phyloP scores from a whole-genome alignment of 2,888 invertebrate species.

The Neoaliturus tenellus region DNA sequence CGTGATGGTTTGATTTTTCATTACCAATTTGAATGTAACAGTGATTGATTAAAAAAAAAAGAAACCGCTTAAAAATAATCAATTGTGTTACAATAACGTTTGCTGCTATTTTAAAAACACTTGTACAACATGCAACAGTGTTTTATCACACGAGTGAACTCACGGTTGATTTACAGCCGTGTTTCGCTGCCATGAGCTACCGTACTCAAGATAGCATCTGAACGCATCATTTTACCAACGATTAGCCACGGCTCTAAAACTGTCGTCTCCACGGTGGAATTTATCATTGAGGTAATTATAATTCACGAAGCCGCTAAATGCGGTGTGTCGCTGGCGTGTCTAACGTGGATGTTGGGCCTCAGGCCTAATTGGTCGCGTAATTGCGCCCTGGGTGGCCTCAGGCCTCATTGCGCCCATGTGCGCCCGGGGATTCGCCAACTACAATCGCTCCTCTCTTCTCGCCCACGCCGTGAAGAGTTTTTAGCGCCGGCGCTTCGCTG shows the following conservation, averaged over 20 bases:
- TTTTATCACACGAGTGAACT: too few relatives aligned
- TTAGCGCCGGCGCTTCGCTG: background rate
- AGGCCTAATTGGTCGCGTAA: conserved; percentile 31
- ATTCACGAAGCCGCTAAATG: conserved; percentile 38
- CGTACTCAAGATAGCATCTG: conserved; percentile 23
- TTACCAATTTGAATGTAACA: too few relatives aligned
- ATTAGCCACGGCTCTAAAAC: conserved; percentile 48
- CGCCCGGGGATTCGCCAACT: background rate
- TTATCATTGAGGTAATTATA: conserved; percentile 44
- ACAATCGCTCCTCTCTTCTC: background rate
- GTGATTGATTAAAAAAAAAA: too few relatives aligned
- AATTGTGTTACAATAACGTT: too few relatives aligned
- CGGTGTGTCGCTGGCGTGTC: conserved; percentile 37
- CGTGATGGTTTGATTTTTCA: too few relatives aligned
- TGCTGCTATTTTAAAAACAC: too few relatives aligned
- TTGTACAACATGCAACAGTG: too few relatives aligned
- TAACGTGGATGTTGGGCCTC: conserved; percentile 29
- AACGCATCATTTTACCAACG: background rate
- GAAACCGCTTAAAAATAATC: too few relatives aligned
- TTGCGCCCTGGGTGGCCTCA: conserved; percentile 42
- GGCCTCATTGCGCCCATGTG: conserved; percentile 17
- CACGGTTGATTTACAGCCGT: too few relatives aligned
- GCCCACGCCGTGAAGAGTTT: background rate
- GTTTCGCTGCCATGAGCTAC: background rate
- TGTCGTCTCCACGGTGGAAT: conserved; percentile 36